These are phyloP conservation scores for Diphyllodes magnificus DNA, from an alignment of 2,113 vertebrate species.

Conservation along the genomic window DNA sequence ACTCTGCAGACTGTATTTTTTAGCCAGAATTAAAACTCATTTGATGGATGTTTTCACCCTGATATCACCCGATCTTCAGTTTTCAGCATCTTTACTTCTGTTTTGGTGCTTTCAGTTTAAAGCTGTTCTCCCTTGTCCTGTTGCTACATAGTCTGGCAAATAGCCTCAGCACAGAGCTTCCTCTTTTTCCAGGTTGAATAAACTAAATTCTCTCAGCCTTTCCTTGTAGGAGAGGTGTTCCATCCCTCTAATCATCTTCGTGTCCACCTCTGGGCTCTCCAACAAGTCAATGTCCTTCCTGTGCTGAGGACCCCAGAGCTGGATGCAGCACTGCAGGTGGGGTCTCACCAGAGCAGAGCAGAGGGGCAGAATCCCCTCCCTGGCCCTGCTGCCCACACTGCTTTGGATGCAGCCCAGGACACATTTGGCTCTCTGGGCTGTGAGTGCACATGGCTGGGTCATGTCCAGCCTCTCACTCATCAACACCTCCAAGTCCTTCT, in stretches of 20 bases:
- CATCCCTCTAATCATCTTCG: neutral
- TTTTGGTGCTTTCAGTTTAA: neutral
- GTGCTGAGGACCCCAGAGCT: neutral
- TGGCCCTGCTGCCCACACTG: rapidly evolving
- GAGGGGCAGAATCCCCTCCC: neutral
- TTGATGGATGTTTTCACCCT: neutral
- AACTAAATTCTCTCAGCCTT: neutral
- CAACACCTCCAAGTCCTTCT: neutral
- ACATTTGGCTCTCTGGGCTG: neutral
- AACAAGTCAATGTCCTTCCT: rapidly evolving
- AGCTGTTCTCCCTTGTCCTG: neutral
- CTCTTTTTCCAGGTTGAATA: neutral
- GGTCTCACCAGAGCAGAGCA: neutral
- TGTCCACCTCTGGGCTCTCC: neutral
- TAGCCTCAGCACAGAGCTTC: no score
- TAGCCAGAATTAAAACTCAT: neutral
- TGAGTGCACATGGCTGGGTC: rapidly evolving
- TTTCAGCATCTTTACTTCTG: neutral
- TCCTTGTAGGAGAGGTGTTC: rapidly evolving
- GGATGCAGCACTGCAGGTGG: neutral
- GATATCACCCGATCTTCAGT: neutral
- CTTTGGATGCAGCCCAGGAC: neutral
- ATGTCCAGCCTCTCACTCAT: neutral
- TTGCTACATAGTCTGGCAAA: neutral
- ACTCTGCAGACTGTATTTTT: neutral